Percentiles rank a stretch among this genome's conserved stretches.
Evolutionary conservation across 2,113 vertebrate species (phyloP).

Genomic region (Herpetotheres cachinnans): DNA sequence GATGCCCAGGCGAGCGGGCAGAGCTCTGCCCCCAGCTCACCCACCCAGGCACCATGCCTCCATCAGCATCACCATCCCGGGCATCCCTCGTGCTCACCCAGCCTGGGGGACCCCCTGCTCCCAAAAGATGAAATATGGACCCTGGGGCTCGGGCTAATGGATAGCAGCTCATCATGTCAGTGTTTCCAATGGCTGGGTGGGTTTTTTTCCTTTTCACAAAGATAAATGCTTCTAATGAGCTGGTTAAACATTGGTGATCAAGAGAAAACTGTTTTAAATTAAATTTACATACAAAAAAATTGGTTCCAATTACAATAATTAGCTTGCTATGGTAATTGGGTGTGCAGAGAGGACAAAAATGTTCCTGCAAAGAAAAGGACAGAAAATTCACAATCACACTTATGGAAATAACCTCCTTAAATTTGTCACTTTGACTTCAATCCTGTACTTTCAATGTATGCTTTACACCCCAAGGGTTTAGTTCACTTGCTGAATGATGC

Average conservation of each 20-base stretch:
- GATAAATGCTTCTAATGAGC: conserved; percentile 39
- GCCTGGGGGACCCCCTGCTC: too few species aligned
- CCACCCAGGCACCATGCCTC: rapidly evolving
- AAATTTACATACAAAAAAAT: conserved; percentile 54
- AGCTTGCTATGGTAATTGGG: not conserved
- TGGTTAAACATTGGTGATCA: conserved; percentile 44
- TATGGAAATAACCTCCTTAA: not conserved
- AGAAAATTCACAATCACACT: not conserved
- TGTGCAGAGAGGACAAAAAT: not conserved
- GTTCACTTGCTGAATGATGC: not conserved
- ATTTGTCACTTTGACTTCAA: not conserved
- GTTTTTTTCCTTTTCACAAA: not conserved
- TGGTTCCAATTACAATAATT: conserved; percentile 16
- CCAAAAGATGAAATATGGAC: not conserved
- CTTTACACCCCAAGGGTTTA: not conserved
- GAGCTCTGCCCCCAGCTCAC: not conserved
- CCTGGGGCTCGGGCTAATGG: not conserved
- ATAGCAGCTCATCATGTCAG: not conserved
- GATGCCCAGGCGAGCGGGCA: not conserved
- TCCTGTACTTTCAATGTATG: not conserved
- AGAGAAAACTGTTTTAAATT: conserved; percentile 45
- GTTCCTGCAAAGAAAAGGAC: not conserved
- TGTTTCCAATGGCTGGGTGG: not conserved
- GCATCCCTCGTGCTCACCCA: not conserved
- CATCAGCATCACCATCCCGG: rapidly evolving